Evolutionary conservation across 2,888 invertebrate species (phyloP).

Genomic region (Tenthredo distinguenda): DNA sequence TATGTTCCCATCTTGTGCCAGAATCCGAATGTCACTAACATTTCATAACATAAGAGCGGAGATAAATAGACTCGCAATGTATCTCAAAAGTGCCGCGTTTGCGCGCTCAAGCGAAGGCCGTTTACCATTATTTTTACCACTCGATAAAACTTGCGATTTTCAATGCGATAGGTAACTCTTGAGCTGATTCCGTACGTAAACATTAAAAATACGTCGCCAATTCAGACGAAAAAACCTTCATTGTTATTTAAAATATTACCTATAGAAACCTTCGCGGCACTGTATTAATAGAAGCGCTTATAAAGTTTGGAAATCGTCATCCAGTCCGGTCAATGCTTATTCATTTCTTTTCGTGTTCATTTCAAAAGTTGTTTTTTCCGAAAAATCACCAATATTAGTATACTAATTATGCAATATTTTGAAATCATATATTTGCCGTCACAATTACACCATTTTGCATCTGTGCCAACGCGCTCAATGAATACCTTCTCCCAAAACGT

Average conservation of each 20-base stretch:
- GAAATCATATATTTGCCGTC: not conserved
- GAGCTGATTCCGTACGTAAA: not conserved
- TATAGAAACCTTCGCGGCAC: not conserved
- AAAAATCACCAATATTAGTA: not conserved
- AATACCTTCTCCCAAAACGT: not conserved
- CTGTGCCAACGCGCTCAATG: not conserved
- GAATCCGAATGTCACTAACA: slow-evolving; percentile 64
- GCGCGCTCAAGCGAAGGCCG: slow-evolving; percentile 59
- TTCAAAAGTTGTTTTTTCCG: not conserved
- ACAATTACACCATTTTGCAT: not conserved
- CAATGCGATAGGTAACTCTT: not conserved
- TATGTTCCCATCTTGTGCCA: slow-evolving; percentile 64
- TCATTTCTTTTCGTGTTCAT: not conserved
- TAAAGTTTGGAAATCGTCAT: not conserved
- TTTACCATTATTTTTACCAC: slow-evolving; percentile 47
- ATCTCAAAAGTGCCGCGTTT: slow-evolving; percentile 63
- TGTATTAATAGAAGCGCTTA: not conserved
- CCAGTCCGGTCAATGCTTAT: not conserved
- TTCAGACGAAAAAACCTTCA: not conserved
- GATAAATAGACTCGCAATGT: slow-evolving; percentile 64
- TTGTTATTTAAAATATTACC: not conserved
- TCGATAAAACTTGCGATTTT: slow-evolving; percentile 11
- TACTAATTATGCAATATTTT: not conserved
- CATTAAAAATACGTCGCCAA: not conserved
- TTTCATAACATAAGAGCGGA: slow-evolving; percentile 58